Base-by-base conservation (phyloP, 2,797 vertebrate species). In the Sternarchorhynchus goeldii region DNA sequence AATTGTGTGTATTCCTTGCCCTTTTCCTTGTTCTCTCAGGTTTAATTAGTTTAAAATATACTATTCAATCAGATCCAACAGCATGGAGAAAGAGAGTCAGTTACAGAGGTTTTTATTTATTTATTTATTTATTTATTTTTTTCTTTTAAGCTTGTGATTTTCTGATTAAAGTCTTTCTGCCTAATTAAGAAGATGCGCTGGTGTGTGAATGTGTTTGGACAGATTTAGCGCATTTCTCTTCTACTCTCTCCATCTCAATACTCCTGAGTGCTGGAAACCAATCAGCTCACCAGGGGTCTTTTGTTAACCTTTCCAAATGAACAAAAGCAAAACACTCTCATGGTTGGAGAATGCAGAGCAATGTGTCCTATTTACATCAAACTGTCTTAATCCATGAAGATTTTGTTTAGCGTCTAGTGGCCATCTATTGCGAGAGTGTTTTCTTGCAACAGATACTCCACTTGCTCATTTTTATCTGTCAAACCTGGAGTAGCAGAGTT, bases 21-120 rank as follows among this genome's bases (percentile, higher is more conserved):
- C 80, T 83, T 81, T 74, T 78, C 79, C 80, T 70, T 78, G 67
- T 73, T 83, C 74, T 77, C 74, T 82, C 78, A 80, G 82, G 71
- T 85, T 86, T 85, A 87, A 87, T 87, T 85, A 86, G 83, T 84
- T 83, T 82, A 82, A 81, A 83, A 75, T 81, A 75, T 79, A 78
- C 78, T 82, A 81, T 79, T 87, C 81, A 80, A 84, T 86, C 83
- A 87, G 65, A 67, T 55, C 75, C 50, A 58, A 56, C 68, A 77
- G 75, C 78, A 68, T 63, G 14, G 17, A 76, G 57, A 58, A 60
- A 3, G 32, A 68, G 75, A 79, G 73, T 41, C 57, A 29, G 62
- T 65, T 62, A 50, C 57, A 76, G 72, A 53, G 65, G 55, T 67
- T 55, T 75, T 53, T 74, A 39, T 71, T 53, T 75, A 57, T 31